These are phyloP conservation scores for Pseudochromis fuscus DNA, from an alignment of 2,797 vertebrate genomes.

Conservation along the genomic window DNA sequence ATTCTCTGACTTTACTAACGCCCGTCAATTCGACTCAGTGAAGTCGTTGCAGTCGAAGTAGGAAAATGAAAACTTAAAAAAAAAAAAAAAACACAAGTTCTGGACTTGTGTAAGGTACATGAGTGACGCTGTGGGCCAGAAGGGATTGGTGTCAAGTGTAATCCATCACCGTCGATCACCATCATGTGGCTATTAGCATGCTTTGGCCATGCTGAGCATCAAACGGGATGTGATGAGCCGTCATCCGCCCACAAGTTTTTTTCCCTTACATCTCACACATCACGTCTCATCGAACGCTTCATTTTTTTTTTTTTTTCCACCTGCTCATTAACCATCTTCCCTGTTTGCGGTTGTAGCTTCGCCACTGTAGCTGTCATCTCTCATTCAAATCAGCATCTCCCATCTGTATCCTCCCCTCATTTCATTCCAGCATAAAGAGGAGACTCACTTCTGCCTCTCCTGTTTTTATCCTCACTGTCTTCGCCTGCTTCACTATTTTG, in stretches of 20 bases:
- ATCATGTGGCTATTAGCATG: constrained; percentile 48
- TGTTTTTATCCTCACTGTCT: constrained; percentile 14
- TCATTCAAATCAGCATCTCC: constrained; percentile 68
- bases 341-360: constrained; percentile 46
- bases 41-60: constrained; percentile 27
- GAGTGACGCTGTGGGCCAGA: constrained; percentile 46
- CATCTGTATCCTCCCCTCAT: constrained; percentile 48
- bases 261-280: constrained; percentile 35
- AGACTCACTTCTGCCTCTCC: constrained; percentile 28
- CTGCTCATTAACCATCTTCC: constrained; percentile 70
- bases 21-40: constrained; percentile 50
- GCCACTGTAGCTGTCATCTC: constrained; percentile 67
- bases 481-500: constrained; percentile 26
- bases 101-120: constrained; percentile 41
- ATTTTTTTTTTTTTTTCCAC: constrained; percentile 15
- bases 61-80: constrained; percentile 18
- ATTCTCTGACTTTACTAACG: constrained; percentile 59
- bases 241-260: constrained; percentile 41
- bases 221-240: constrained; percentile 42
- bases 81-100: constrained; percentile 14
- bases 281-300: constrained; percentile 24
- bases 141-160: constrained; percentile 54
- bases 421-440: constrained; percentile 46
- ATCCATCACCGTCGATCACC: constrained; percentile 60
- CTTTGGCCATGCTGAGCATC: constrained; percentile 41